phyloP scores from a whole-genome alignment of 2,888 invertebrate species.

The Pteria penguin region DNA sequence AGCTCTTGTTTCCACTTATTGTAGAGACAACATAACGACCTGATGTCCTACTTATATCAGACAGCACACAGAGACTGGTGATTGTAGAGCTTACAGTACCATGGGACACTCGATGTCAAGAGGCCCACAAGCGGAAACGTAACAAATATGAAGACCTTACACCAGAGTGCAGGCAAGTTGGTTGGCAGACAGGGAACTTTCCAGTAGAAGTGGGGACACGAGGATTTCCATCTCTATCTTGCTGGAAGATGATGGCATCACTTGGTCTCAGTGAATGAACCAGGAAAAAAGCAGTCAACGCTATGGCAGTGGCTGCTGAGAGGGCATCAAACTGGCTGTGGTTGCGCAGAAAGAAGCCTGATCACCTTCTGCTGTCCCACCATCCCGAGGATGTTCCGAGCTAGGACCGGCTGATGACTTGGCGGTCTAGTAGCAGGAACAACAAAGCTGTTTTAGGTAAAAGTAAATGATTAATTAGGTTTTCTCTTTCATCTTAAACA shows the following conservation, averaged over 20 bases:
- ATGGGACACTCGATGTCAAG: neutral
- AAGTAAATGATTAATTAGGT: too few relatives aligned
- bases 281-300: neutral
- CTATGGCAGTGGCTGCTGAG: neutral
- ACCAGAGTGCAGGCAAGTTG: conserved; percentile 4
- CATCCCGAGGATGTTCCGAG: conserved; percentile 3
- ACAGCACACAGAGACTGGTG: neutral
- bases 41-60: neutral
- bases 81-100: neutral
- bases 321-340: conserved; percentile 1
- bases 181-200: neutral
- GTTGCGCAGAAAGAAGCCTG: neutral
- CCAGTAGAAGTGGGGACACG: too few relatives aligned
- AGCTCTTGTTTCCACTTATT: neutral
- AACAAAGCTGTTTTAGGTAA: neutral
- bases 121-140: neutral
- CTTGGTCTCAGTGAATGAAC: neutral
- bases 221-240: neutral
- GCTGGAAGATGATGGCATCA: neutral
- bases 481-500: too few relatives aligned
- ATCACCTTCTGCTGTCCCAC: conserved; percentile 9
- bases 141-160: neutral
- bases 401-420: neutral
- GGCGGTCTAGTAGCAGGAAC: neutral
- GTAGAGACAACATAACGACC: neutral